These are phyloP conservation scores for Drosophila eugracilis DNA, from an alignment of 1,140 invertebrate genomes.

Conservation along the genomic window DNA sequence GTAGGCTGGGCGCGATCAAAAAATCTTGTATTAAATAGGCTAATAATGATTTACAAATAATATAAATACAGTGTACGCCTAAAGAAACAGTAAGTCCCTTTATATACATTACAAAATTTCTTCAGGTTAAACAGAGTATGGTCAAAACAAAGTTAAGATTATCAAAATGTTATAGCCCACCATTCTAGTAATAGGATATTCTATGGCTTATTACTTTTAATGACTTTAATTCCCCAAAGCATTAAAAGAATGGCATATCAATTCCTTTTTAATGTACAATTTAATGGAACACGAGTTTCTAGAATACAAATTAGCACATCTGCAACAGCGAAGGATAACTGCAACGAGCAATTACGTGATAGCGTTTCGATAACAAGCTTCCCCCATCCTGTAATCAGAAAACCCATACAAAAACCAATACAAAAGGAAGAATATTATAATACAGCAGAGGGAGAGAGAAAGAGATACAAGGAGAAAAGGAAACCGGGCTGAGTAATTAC, in stretches of 20 bases:
- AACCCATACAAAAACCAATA: constrained; percentile 28
- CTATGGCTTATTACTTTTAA: not conserved
- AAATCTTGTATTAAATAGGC: too few species aligned
- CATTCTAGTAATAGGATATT: not conserved
- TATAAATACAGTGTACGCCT: too few species aligned
- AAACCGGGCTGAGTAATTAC: constrained; percentile 65
- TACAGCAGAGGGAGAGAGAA: constrained; percentile 20
- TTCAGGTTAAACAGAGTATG: too few species aligned
- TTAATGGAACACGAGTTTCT: constrained; percentile 7
- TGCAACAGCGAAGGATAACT: constrained; percentile 18
- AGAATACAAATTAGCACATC: constrained; percentile 35
- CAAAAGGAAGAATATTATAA: constrained; percentile 25
- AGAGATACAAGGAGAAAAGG: constrained; percentile 5
- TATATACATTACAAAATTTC: too few species aligned
- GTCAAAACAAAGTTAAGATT: too few species aligned
- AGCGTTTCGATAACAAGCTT: constrained; percentile 33
- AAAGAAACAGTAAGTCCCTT: too few species aligned
- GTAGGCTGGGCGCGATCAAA: too few species aligned
- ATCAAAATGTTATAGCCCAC: too few species aligned
- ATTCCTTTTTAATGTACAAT: constrained; percentile 3
- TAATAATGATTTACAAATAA: too few species aligned
- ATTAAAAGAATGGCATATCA: not conserved
- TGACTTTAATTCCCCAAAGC: not conserved
- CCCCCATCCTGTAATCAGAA: constrained; percentile 4
- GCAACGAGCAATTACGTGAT: constrained; percentile 26